These are phyloP conservation scores for Polymixis flavicincta DNA, from an alignment of 2,888 invertebrate genomes.

Conservation along the genomic window DNA sequence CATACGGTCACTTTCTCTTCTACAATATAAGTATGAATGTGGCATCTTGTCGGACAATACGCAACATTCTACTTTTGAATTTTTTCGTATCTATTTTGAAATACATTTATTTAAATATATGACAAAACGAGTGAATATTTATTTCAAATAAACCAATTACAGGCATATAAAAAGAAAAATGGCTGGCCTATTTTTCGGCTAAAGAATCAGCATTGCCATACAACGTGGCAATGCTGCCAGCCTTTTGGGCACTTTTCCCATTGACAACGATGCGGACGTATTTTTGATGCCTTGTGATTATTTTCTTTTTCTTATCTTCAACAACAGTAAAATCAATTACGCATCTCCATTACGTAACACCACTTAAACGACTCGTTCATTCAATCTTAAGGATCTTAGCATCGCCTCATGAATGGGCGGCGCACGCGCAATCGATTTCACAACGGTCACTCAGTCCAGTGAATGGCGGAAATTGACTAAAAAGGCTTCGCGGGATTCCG, in stretches of 20 bases:
- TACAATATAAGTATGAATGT: not conserved
- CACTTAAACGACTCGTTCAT: constrained; percentile 60
- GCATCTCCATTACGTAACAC: constrained; percentile 49
- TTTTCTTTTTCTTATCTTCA: constrained; percentile 5
- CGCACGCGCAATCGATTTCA: constrained; percentile 78
- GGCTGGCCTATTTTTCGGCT: too few relatives aligned
- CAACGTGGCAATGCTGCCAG: too few relatives aligned
- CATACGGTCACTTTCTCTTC: constrained; percentile 10
- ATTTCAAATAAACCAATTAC: too few relatives aligned
- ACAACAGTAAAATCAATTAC: constrained; percentile 43
- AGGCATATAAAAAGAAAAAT: too few relatives aligned
- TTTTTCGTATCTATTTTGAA: constrained; percentile 9
- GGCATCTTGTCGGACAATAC: not conserved
- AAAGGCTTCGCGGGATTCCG: constrained; percentile 77
- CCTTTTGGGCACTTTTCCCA: too few relatives aligned
- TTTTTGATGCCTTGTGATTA: too few relatives aligned
- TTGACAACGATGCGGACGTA: too few relatives aligned
- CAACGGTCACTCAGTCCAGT: constrained; percentile 72
- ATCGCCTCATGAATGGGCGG: constrained; percentile 77
- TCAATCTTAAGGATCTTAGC: constrained; percentile 73
- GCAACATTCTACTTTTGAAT: constrained; percentile 13
- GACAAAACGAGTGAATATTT: too few relatives aligned
- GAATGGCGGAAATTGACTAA: constrained; percentile 74
- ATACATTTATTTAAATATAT: too few relatives aligned
- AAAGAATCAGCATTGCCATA: too few relatives aligned